Evolutionary conservation across 2,113 vertebrate species (phyloP), one percentile per base, ranked within the genome.

Genomic region (Scytalopus superciliaris): DNA sequence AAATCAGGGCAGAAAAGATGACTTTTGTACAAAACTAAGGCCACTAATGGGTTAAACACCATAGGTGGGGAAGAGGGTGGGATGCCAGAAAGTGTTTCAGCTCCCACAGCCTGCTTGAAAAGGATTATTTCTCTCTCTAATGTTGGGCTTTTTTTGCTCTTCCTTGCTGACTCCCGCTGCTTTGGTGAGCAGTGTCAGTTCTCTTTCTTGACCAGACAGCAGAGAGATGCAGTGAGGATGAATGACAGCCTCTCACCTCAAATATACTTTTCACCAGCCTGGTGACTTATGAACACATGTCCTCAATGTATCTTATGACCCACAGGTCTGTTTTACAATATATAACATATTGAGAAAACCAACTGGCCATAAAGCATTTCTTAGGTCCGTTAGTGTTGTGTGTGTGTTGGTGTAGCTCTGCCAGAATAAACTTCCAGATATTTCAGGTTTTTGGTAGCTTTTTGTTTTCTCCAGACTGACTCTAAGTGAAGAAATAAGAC

Each of bases 221-320:
- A 80, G 63, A 94, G 94, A 63, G 72, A 86, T 69, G 94, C 82
- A 73, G 95, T 40, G 93, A 93, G 95, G 96, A 96, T 97, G 95
- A 98, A 97, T 95, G 97, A 94, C 97, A 97, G 96, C 89, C 87
- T 90, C 93, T 97, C 97, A 97, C 97, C 96, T 98, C 96, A 97
- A 94, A 96, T 91, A 94, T 90, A 92, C 94, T 96, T 96, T 89
- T 97, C 93, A 91, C 53, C 94, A 94, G 80, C 94, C 91, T 10
- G 52, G 69, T 98, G 94, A 98, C 92, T 98, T 96, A 97, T n/a
- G 90, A 96, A 94, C 89, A 56, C 44, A 27, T 94, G 92, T 95
- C 64, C 35, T 96, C 91, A 45, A 69, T 95, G 76, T 90, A 84
- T 95, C 89, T 97, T 95, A 83, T 64, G 96, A 94, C 95, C 93